phyloP scores from a whole-genome alignment of 1,140 invertebrate species.

The Goniozus legneri region DNA sequence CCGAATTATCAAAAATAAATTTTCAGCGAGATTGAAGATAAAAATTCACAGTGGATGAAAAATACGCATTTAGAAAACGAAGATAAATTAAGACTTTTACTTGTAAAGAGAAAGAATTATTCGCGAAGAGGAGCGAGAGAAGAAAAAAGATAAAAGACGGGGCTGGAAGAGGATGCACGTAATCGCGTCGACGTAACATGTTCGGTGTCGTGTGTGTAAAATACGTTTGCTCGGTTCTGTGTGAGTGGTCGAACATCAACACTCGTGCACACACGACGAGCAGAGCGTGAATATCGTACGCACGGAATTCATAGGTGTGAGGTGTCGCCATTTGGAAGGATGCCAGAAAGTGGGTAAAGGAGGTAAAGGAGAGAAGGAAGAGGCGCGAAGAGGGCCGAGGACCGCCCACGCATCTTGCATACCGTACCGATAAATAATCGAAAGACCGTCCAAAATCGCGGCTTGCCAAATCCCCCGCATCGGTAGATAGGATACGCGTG shows the following conservation, averaged over 20 bases:
- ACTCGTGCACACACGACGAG: conserved; percentile 21
- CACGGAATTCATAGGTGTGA: conserved; percentile 44
- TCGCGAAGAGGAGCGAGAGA: no score
- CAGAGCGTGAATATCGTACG: conserved; percentile 13
- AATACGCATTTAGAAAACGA: no score
- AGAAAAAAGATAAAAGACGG: no score
- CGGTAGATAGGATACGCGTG: no score
- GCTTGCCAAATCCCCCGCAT: conserved; percentile 20
- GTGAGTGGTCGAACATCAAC: conserved; percentile 24
- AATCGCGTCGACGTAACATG: conserved; percentile 24
- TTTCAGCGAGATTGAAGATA: no score
- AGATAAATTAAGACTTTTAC: no score
- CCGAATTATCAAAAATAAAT: no score
- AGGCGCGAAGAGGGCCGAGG: conserved; percentile 11
- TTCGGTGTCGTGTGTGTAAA: conserved; percentile 13
- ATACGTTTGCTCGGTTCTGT: conserved; percentile 17
- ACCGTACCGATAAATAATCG: conserved; percentile 53
- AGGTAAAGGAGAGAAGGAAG: conserved; percentile 5
- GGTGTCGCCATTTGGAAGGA: conserved; percentile 45
- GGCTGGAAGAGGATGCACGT: conserved; percentile 14
- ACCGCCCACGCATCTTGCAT: conserved; percentile 48
- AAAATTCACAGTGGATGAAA: no score
- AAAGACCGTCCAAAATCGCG: conserved; percentile 23
- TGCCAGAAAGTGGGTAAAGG: conserved; percentile 32
- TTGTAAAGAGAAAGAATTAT: no score